Evolutionary conservation across 2,113 vertebrate genomes (phyloP), one percentile per base, ranked within the genome.

Genomic region (Poeciliopsis retropinna): DNA sequence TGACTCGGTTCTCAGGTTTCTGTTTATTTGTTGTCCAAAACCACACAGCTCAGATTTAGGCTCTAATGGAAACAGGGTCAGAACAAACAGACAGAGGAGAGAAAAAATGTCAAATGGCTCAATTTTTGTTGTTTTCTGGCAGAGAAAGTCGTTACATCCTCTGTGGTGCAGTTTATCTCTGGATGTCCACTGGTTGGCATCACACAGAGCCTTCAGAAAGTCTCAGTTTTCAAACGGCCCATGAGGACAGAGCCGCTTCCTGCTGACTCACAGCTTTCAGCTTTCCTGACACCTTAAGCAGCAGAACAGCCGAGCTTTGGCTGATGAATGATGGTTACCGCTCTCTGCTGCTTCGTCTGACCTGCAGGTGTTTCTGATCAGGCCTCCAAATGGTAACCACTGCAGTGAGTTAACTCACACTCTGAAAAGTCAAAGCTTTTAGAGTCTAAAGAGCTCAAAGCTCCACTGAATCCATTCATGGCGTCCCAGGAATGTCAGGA

Each of bases 401-500:
- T n/a, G 11, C 8, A 3, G 51, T n/a, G 7, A 25, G 51, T 57
- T 25, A n/a, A 9, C 25, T 25, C 25, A 57, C 25, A n/a, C 51
- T 57, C 14, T 17, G 15, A 47, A 5, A 47, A 47, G 17, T 19
- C 1, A 47, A 19, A 19, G 17, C 5, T 5, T 47, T 47, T 5
- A 19, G 15, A 47, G 44, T 47, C 1, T 5, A 22, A 47, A 47
- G 19, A 47, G n/a, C 3, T 14, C 3, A 41, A 41, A 41, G 39
- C 13, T 3, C 9, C 22, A 10, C 2, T 57, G 51, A 57, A n/a
- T 9, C 22, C 19, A 57, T 25, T n/a, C 22, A n/a, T 57, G 51
- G 22, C 2, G 3, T 57, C 51, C 11, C 19, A 71, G 81, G 44
- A 78, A 64, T 89, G 85, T 87, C 85, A 87, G 79, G 73, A 79